Evolutionary conservation across 2,113 vertebrate species (phyloP), one percentile per base, ranked within the genome.

Genomic region (Hucho hucho): DNA sequence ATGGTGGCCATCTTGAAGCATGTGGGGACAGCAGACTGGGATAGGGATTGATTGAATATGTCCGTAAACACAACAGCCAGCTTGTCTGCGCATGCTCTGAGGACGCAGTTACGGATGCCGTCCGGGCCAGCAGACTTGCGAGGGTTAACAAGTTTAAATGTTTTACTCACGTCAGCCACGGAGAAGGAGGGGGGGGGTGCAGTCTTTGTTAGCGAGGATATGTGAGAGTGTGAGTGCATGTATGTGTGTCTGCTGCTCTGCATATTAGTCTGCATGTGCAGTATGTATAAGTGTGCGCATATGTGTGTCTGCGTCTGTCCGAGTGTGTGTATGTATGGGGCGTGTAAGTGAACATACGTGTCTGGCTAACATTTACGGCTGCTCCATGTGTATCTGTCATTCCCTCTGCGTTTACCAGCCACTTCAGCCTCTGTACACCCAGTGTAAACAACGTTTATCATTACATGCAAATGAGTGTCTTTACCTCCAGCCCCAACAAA

Each of bases 401-500:
- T 88, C 84, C 75, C 68, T 64, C 80, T 75, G 74, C 74, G 86
- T 88, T 87, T 88, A 90, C 86, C 79, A 81, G 89, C 86, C 89
- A 88, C 87, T 87, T 92, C 87, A 87, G 82, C 81, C 79, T 83
- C 83, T 81, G 87, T 83, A 91, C 82, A 83, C 83, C 79, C 87
- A 88, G 84, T 81, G 87, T 92, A 92, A 92, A 91, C 91, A 92
- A 81, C 89, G 87, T 91, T 90, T 86, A 89, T 92, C 91, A 91
- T 84, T 77, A 64, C 85, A 91, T 91, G 89, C 87, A 91, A 91
- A 92, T 91, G 84, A 90, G 83, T 13, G n/a, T 71, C 85, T 26
- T 75, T 73, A 74, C 79, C 73, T 73, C 75, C 77, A 14, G 75
- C 63, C 83, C 74, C 73, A 46, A 91, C 90, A 89, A 90, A 92